phyloP scores from a whole-genome alignment of 2,113 vertebrate genomes.

The Gavia stellata region DNA sequence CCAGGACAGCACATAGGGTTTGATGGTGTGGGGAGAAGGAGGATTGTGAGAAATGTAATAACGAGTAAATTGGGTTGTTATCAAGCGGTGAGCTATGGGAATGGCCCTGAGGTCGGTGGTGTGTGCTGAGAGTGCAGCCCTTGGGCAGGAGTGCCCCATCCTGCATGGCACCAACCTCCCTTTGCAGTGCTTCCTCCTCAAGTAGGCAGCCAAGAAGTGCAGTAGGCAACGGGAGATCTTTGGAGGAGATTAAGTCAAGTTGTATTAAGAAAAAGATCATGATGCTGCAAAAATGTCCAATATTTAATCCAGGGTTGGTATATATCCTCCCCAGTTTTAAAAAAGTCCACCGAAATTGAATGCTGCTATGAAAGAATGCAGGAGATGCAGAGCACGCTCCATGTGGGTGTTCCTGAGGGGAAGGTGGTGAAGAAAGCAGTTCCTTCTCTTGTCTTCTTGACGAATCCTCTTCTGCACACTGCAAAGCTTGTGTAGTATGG shows the following conservation, averaged over 20 bases:
- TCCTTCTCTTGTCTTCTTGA: background rate
- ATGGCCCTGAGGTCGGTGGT: accelerated
- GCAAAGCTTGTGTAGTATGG: background rate
- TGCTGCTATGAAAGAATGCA: background rate
- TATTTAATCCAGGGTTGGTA: background rate
- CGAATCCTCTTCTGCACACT: background rate
- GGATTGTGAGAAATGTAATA: background rate
- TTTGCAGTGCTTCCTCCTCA: too few relatives aligned
- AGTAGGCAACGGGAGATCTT: background rate
- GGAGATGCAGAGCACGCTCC: background rate
- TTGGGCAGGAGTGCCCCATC: accelerated
- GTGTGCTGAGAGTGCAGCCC: background rate
- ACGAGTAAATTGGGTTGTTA: background rate
- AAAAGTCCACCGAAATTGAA: background rate
- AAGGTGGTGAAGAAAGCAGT: background rate
- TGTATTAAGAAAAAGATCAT: background rate
- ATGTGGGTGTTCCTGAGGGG: background rate
- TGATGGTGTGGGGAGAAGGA: too few relatives aligned
- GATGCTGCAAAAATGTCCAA: background rate
- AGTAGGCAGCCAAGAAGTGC: too few relatives aligned
- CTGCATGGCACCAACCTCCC: background rate
- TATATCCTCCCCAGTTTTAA: background rate
- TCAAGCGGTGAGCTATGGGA: background rate
- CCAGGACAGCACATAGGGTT: background rate
- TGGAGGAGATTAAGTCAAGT: background rate